Percentiles rank a stretch among this genome's conserved stretches.
Conservation (phyloP, 2,888 invertebrate species). For the Caenorhabditis sulstoni region DNA sequence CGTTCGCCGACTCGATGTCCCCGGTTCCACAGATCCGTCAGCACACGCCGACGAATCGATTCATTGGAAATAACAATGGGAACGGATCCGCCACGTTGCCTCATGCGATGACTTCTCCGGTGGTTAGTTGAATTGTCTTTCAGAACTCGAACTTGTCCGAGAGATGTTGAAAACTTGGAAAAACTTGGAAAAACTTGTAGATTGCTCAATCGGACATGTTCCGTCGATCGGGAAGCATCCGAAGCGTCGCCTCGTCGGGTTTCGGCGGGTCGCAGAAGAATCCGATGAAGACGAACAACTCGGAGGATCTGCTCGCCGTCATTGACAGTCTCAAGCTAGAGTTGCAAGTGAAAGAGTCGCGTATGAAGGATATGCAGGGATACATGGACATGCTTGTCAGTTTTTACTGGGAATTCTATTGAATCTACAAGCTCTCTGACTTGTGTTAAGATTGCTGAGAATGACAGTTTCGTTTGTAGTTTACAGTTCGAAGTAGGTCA, state of each 20-base stretch:
- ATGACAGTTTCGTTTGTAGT: no score
- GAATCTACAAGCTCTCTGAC: no score
- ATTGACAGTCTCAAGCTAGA: conserved; percentile 75
- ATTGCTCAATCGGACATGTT: conserved; percentile 45
- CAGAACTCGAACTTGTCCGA: no score
- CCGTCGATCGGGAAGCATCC: conserved; percentile 58
- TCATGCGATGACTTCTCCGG: conserved; percentile 54
- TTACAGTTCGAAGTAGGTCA: no score
- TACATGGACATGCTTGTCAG: conserved; percentile 81
- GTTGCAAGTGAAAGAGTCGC: conserved; percentile 70
- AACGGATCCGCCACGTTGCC: conserved; percentile 37
- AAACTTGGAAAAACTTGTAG: conserved; percentile 12
- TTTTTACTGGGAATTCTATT: no score
- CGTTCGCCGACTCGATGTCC: conserved; percentile 52
- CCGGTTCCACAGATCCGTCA: conserved; percentile 22
- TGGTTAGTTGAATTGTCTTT: conserved; percentile 17
- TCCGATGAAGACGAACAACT: conserved; percentile 28
- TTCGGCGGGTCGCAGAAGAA: conserved; percentile 63
- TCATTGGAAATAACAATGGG: not conserved
- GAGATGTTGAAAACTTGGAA: no score
- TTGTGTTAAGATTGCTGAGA: no score
- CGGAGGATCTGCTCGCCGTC: conserved; percentile 69
- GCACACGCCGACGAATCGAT: conserved; percentile 23
- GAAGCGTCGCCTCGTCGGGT: conserved; percentile 61
- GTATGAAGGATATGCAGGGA: conserved; percentile 66